Conservation (phyloP, 2,888 invertebrate species). For the Orgyia antiqua region DNA sequence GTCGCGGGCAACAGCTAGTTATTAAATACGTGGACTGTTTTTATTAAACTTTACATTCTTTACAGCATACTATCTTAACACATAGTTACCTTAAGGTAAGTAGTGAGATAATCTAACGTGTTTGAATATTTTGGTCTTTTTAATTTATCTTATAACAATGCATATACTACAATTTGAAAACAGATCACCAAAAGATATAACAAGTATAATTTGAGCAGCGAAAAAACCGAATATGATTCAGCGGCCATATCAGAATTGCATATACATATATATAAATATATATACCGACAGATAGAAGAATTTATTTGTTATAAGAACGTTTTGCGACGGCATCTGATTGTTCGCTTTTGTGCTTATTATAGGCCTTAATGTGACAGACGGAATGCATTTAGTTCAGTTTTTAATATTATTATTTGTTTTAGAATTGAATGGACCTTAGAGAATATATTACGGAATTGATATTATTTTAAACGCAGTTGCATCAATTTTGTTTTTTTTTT, state of each 20-base stretch:
- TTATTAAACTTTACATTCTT: too few species aligned
- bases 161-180: conserved; percentile 23
- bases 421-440: conserved; percentile 16
- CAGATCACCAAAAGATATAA: conserved; percentile 30
- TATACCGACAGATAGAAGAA: conserved; percentile 23
- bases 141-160: background rate
- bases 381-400: conserved; percentile 52
- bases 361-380: conserved; percentile 60
- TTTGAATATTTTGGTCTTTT: too few species aligned
- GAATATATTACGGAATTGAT: too few species aligned
- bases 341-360: conserved; percentile 59
- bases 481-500: too few species aligned
- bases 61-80: too few species aligned
- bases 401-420: conserved; percentile 22
- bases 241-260: conserved; percentile 38
- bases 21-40: too few species aligned
- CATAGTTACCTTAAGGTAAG: too few species aligned
- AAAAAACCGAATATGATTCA: conserved; percentile 31
- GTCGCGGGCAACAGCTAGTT: too few species aligned
- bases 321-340: conserved; percentile 46
- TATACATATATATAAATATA: conserved; percentile 21
- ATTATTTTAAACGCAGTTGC: too few species aligned
- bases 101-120: too few species aligned
- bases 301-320: conserved; percentile 32
- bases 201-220: conserved; percentile 24